Evolutionary conservation across 2,113 vertebrate genomes (phyloP).

Genomic region (Neomonachus schauinslandi): DNA sequence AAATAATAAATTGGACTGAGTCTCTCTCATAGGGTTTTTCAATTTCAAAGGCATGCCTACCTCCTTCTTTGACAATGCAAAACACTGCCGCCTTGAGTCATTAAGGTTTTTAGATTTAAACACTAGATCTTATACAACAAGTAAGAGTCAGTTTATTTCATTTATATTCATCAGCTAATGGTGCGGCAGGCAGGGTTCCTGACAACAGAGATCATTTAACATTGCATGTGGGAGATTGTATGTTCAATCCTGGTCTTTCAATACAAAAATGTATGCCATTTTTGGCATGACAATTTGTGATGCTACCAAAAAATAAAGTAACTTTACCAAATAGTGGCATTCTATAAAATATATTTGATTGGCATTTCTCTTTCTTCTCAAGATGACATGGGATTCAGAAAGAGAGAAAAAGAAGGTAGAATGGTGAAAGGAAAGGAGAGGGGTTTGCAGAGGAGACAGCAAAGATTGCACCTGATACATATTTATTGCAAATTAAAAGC

Average conservation of each 20-base stretch:
- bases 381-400: neutral
- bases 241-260: neutral
- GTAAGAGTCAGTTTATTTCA: neutral
- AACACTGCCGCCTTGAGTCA: neutral
- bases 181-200: neutral
- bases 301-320: neutral
- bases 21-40: neutral
- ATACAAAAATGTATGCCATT: neutral
- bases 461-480: neutral
- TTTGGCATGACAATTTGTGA: neutral
- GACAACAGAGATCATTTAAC: neutral
- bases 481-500: neutral
- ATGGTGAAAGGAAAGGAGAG: neutral
- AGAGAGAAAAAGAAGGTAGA: neutral
- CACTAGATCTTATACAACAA: neutral
- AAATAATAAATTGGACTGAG: neutral
- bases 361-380: neutral
- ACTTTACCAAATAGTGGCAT: neutral
- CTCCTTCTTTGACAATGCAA: neutral
- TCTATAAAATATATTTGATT: neutral
- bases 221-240: no score
- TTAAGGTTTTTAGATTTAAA: neutral
- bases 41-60: neutral
- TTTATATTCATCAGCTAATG: neutral
- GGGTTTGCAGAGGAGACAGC: neutral